Conservation (phyloP, 2,113 vertebrate genomes). For the Agelaius tricolor region DNA sequence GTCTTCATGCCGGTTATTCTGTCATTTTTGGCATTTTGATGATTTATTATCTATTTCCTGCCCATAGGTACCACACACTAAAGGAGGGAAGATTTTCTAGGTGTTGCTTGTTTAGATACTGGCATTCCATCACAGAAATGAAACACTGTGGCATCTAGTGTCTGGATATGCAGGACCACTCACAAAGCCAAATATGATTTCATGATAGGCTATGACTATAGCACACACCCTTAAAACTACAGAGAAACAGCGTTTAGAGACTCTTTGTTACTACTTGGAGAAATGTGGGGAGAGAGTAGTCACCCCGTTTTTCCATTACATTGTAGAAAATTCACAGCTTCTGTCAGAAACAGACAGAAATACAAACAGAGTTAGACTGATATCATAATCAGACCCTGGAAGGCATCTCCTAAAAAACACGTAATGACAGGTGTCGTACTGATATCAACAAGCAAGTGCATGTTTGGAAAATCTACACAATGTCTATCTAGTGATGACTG, state of each 20-base stretch:
- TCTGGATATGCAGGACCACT: background rate
- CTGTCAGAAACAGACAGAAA: conserved; percentile 27
- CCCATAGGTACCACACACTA: background rate
- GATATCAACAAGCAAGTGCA: conserved; percentile 41
- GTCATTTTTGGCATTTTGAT: background rate
- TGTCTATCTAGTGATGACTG: conserved; percentile 42
- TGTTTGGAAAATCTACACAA: conserved; percentile 10
- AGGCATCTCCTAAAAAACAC: conserved; percentile 57
- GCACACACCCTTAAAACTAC: background rate
- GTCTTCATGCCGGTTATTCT: background rate
- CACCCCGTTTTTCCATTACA: background rate
- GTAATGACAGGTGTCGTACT: conserved; percentile 54
- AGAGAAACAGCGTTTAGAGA: background rate
- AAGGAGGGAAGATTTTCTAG: background rate
- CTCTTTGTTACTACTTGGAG: background rate
- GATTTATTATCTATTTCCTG: background rate
- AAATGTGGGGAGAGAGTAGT: background rate
- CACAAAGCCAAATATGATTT: background rate
- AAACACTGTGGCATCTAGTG: background rate
- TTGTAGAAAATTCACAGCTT: background rate
- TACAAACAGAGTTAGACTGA: conserved; percentile 21
- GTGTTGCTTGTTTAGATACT: background rate
- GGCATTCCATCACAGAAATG: background rate
- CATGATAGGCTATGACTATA: background rate
- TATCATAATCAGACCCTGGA: conserved; percentile 32